A percentile compares a stretch with the other conserved stretches of the same genome.
Conservation (phyloP, 2,797 vertebrate genomes). For the Discoglossus pictus region DNA sequence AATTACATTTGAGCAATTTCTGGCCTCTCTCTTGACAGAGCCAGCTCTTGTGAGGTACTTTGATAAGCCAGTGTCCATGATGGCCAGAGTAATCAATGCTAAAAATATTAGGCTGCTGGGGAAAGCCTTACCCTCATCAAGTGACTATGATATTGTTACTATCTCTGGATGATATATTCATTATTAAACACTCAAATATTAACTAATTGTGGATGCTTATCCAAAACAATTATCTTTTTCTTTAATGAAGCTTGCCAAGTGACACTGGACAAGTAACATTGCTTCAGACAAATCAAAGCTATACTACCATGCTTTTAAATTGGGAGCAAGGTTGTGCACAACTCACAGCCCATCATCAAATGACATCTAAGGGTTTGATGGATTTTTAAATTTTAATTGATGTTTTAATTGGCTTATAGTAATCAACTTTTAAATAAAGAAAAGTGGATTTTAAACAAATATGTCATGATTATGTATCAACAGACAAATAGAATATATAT, state of each 20-base stretch:
- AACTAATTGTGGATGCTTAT: not conserved
- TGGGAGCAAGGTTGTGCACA: too few species aligned
- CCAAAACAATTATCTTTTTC: too few species aligned
- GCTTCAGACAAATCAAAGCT: not conserved
- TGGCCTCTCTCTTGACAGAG: conserved; percentile 94
- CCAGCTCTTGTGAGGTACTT: conserved; percentile 91
- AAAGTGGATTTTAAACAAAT: too few species aligned
- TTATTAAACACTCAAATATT: too few species aligned
- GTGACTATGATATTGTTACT: conserved; percentile 92
- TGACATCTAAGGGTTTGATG: too few species aligned
- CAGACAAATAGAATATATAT: too few species aligned
- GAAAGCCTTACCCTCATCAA: conserved; percentile 76
- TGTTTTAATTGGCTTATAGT: too few species aligned
- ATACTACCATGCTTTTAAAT: too few species aligned
- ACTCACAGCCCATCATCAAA: too few species aligned
- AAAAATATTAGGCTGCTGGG: conserved; percentile 88
- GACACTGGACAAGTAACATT: not conserved
- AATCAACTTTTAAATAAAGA: too few species aligned
- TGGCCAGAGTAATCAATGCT: conserved; percentile 85
- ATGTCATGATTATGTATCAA: too few species aligned
- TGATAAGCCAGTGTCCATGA: conserved; percentile 89
- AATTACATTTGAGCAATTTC: conserved; percentile 95
- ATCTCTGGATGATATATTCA: conserved; percentile 81
- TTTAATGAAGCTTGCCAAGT: not conserved
- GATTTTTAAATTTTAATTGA: too few species aligned